These are phyloP conservation scores for Mactra quadrangularis DNA, from an alignment of 1,140 invertebrate genomes.

Conservation along the genomic window DNA sequence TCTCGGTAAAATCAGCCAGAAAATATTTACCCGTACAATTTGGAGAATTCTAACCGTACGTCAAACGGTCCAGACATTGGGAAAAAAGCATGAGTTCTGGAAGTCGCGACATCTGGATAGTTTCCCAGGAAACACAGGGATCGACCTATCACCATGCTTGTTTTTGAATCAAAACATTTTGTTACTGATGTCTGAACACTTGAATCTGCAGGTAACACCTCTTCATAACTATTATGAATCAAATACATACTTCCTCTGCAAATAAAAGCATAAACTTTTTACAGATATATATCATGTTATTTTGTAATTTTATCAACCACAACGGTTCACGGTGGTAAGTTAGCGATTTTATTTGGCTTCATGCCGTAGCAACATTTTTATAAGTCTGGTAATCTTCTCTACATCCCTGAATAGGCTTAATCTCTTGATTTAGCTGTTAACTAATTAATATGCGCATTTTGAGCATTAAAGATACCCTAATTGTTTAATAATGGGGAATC, in stretches of 20 bases:
- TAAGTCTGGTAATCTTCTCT: too few relatives aligned
- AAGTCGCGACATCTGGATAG: conserved; percentile 59
- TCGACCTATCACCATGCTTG: background rate
- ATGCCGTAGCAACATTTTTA: too few relatives aligned
- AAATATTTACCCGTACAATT: conserved; percentile 26
- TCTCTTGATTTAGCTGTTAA: too few relatives aligned
- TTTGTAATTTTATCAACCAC: too few relatives aligned
- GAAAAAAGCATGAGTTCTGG: conserved; percentile 66
- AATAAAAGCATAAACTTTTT: conserved; percentile 7
- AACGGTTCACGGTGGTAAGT: too few relatives aligned
- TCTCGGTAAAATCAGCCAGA: too few relatives aligned
- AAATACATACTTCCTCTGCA: conserved; percentile 52
- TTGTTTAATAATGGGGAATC: too few relatives aligned
- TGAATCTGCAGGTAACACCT: conserved; percentile 34
- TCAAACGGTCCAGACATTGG: conserved; percentile 69
- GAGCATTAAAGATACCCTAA: too few relatives aligned
- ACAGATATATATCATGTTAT: background rate
- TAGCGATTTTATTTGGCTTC: too few relatives aligned
- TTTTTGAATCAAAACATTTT: background rate
- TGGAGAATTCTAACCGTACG: background rate
- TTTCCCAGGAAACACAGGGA: conserved; percentile 27
- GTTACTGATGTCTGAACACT: conserved; percentile 26
- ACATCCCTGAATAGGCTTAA: too few relatives aligned
- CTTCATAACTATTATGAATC: conserved; percentile 34
- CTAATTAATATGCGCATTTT: too few relatives aligned